Conservation (phyloP, 2,888 invertebrate species). For the Troides helena region DNA sequence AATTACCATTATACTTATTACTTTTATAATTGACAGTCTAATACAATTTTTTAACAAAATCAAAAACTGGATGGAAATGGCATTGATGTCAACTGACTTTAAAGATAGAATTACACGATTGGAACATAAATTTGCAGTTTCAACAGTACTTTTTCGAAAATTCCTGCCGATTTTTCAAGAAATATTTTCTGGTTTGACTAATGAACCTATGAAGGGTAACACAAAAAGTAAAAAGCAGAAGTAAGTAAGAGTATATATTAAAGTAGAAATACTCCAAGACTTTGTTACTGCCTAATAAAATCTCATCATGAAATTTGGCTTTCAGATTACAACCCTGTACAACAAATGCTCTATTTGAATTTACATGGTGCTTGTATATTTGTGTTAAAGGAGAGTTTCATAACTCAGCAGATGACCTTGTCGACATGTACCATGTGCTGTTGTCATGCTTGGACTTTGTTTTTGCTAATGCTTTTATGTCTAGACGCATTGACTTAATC, state of each 20-base stretch:
- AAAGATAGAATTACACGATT: slow-evolving; percentile 89
- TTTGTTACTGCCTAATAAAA: neutral
- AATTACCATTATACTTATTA: slow-evolving; percentile 11
- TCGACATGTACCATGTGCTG: slow-evolving; percentile 95
- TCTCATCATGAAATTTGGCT: neutral
- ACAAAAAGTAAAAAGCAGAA: slow-evolving; percentile 77
- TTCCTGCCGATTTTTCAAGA: slow-evolving; percentile 93
- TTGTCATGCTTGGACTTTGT: slow-evolving; percentile 95
- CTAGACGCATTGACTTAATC: slow-evolving; percentile 90
- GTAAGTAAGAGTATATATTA: slow-evolving; percentile 15
- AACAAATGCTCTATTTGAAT: slow-evolving; percentile 91
- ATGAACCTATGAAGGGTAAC: slow-evolving; percentile 76
- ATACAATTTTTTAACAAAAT: slow-evolving; percentile 97
- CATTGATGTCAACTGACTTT: slow-evolving; percentile 90
- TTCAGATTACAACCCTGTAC: slow-evolving; percentile 87
- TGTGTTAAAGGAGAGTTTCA: slow-evolving; percentile 93
- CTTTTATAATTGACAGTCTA: slow-evolving; percentile 81
- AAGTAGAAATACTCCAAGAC: neutral
- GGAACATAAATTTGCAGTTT: slow-evolving; percentile 95
- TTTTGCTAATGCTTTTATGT: slow-evolving; percentile 91
- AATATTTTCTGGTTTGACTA: slow-evolving; percentile 87
- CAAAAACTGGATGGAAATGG: slow-evolving; percentile 97
- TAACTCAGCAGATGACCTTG: slow-evolving; percentile 93
- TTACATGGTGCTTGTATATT: slow-evolving; percentile 96
- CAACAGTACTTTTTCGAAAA: slow-evolving; percentile 95